Conservation (phyloP, 2,113 vertebrate species). For the Dasypus novemcinctus region DNA sequence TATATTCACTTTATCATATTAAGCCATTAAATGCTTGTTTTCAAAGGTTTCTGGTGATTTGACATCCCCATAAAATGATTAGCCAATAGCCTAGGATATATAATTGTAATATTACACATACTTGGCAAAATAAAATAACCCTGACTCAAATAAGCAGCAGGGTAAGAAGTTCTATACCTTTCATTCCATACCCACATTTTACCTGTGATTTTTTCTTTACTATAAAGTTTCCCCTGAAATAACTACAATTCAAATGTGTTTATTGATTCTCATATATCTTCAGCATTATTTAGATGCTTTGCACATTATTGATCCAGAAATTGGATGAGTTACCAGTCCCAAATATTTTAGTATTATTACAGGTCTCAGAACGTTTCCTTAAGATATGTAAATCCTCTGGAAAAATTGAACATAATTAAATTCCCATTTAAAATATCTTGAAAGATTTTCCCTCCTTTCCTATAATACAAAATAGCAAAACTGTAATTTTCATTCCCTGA, state of each 20-base stretch:
- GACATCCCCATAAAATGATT: background rate
- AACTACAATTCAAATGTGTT: constrained; percentile 16
- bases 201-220: background rate
- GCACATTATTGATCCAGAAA: background rate
- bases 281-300: background rate
- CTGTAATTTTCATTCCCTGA: background rate
- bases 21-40: background rate
- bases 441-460: constrained; percentile 30
- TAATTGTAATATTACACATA: background rate
- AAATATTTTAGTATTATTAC: constrained; percentile 46
- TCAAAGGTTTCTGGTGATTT: background rate
- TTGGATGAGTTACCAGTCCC: constrained; percentile 3
- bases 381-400: background rate
- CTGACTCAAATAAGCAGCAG: background rate
- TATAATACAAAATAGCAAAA: background rate
- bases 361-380: background rate
- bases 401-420: constrained; percentile 38
- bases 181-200: background rate
- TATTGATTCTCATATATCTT: constrained; percentile 24
- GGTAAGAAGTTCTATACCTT: background rate
- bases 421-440: background rate
- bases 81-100: background rate
- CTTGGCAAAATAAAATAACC: background rate
- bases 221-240: constrained; percentile 19
- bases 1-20: background rate